phyloP scores from a whole-genome alignment of 1,140 invertebrate genomes.

The Coboldia fuscipes region DNA sequence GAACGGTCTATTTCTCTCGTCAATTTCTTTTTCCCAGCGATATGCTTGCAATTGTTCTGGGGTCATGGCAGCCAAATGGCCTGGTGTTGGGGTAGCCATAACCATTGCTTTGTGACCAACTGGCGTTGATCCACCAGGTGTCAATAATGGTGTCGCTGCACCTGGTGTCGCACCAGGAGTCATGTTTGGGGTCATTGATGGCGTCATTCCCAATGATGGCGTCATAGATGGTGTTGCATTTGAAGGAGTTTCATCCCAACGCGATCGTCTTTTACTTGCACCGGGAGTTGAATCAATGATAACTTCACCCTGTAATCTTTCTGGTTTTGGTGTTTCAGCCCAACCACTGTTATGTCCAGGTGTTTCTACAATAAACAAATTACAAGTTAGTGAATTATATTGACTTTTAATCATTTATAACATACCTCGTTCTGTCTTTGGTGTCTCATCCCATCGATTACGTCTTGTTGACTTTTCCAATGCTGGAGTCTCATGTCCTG shows the following conservation, averaged over 20 bases:
- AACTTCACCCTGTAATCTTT: constrained; percentile 54
- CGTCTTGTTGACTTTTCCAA: constrained; percentile 64
- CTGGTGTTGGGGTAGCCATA: constrained; percentile 91
- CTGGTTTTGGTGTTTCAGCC: constrained; percentile 93
- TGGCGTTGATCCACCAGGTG: constrained; percentile 60
- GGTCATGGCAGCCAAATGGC: constrained; percentile 92
- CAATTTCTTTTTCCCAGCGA: constrained; percentile 97
- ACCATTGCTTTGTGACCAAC: constrained; percentile 93
- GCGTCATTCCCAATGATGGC: constrained; percentile 43
- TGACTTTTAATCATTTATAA: background rate
- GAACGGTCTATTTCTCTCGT: constrained; percentile 88
- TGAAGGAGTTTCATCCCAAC: constrained; percentile 96
- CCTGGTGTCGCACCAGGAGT: constrained; percentile 39
- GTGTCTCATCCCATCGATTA: constrained; percentile 99
- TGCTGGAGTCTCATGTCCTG: constrained; percentile 71
- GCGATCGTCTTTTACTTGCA: constrained; percentile 72
- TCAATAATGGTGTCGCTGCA: constrained; percentile 31
- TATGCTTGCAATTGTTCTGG: constrained; percentile 96
- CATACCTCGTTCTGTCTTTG: constrained; percentile 77
- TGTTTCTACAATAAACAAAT: constrained; percentile 39
- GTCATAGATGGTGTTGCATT: constrained; percentile 41
- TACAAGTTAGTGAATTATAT: constrained; percentile 7
- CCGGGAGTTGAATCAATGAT: constrained; percentile 84
- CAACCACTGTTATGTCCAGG: constrained; percentile 86
- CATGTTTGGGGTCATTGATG: constrained; percentile 42